Conservation (phyloP, 2,113 vertebrate species). For the Aptenodytes forsteri region DNA sequence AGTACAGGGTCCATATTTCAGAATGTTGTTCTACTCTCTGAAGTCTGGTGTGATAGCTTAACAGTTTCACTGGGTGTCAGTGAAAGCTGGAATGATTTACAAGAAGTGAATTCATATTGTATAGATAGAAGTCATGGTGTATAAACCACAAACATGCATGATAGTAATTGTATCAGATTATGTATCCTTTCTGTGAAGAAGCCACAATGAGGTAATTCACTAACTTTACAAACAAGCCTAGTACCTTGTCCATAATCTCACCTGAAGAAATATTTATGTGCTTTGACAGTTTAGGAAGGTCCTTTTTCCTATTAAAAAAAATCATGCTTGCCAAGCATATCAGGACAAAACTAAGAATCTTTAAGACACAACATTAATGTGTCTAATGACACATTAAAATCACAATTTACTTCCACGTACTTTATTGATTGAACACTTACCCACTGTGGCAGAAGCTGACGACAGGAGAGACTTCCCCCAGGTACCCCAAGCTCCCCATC, state of each 20-base stretch:
- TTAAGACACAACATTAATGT: not conserved
- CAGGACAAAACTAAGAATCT: not conserved
- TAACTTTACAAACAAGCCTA: not conserved
- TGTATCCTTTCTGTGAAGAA: not conserved
- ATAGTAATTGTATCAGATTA: not conserved
- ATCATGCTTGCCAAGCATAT: not conserved
- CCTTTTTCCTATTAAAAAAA: not conserved
- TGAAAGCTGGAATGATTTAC: not conserved
- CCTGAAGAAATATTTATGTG: not conserved
- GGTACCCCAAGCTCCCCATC: slow-evolving; percentile 87
- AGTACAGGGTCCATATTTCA: not conserved
- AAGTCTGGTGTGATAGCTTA: not conserved
- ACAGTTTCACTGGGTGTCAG: not conserved
- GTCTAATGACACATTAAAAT: not conserved
- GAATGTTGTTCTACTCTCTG: not conserved
- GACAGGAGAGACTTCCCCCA: slow-evolving; percentile 95
- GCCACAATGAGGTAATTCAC: not conserved
- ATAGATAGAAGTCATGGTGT: not conserved
- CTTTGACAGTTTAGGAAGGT: not conserved
- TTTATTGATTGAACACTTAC: slow-evolving; percentile 70
- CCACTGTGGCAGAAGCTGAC: slow-evolving; percentile 90
- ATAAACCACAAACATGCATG: not conserved
- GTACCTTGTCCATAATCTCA: not conserved
- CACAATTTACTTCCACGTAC: not conserved
- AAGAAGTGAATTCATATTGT: not conserved